Percentiles rank a stretch among this genome's conserved stretches.
Conservation (phyloP, 2,113 vertebrate species). For the Maccullochella peelii region DNA sequence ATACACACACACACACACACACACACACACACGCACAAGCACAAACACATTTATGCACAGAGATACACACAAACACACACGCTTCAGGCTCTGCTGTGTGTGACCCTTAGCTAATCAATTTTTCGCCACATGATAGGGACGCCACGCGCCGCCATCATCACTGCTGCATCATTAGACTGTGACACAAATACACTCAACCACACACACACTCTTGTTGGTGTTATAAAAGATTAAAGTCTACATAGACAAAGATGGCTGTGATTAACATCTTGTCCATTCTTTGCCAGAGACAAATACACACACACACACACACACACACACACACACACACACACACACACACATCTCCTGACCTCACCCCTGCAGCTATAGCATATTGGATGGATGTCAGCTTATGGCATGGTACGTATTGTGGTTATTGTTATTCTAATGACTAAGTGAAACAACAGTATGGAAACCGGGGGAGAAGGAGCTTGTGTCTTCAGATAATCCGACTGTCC, state of each 20-base stretch:
- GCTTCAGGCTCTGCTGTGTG: slow-evolving; percentile 67
- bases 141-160: slow-evolving; percentile 78
- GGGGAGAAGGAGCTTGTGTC: slow-evolving; percentile 67
- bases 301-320: slow-evolving; percentile 16
- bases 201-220: slow-evolving; percentile 44
- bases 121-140: slow-evolving; percentile 79
- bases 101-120: slow-evolving; percentile 84
- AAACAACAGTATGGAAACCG: slow-evolving; percentile 76
- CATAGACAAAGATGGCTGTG: slow-evolving; percentile 75
- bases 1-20: slow-evolving; percentile 52
- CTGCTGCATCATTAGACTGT: slow-evolving; percentile 72
- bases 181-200: slow-evolving; percentile 51
- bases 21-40: slow-evolving; percentile 28
- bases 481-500: slow-evolving; percentile 76
- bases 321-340: slow-evolving; percentile 7
- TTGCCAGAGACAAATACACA: slow-evolving; percentile 47
- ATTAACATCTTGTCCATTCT: slow-evolving; percentile 71
- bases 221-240: slow-evolving; percentile 67
- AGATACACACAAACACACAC: slow-evolving; percentile 31
- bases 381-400: slow-evolving; percentile 77
- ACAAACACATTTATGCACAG: slow-evolving; percentile 24
- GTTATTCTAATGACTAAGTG: slow-evolving; percentile 81
- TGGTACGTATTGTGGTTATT: slow-evolving; percentile 74
- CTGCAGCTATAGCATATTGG: slow-evolving; percentile 72
- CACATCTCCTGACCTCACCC: slow-evolving; percentile 63